A percentile compares a stretch with the other conserved stretches of the same genome.
Conservation (phyloP, 2,888 invertebrate genomes). For the Plusia festucae region DNA sequence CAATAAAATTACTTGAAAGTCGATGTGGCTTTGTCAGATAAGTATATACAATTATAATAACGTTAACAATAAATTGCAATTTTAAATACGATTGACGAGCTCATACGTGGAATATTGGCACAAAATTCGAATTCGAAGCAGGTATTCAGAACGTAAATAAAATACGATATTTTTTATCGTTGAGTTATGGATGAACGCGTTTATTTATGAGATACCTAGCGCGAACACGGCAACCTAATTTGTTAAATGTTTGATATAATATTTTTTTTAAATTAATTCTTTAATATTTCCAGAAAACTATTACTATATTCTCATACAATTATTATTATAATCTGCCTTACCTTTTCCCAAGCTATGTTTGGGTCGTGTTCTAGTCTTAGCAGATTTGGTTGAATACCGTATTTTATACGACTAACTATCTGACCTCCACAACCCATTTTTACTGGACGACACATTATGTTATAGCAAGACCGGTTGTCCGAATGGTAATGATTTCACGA, state of each 20-base stretch:
- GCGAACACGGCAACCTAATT: conserved; percentile 3
- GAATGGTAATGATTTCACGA: no score
- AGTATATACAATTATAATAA: background rate
- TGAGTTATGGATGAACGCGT: conserved; percentile 14
- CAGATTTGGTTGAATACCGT: no score
- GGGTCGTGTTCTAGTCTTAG: no score
- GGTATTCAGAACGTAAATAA: conserved; percentile 16
- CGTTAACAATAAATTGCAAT: background rate
- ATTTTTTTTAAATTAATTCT: background rate
- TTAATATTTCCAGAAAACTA: background rate
- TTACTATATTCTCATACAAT: no score
- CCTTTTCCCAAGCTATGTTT: no score
- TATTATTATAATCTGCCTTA: no score
- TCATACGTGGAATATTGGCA: conserved; percentile 16
- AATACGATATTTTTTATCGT: conserved; percentile 15
- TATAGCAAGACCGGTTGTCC: no score
- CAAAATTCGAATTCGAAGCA: conserved; percentile 17
- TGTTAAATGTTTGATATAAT: conserved; percentile 9
- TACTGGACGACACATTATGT: no score
- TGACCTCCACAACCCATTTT: no score
- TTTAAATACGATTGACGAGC: background rate
- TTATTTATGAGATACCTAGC: conserved; percentile 17
- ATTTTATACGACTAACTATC: no score
- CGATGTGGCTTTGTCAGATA: background rate
- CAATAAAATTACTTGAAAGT: background rate